Base-by-base conservation (phyloP, 1,140 invertebrate species). In the Propsilocerus akamusi region DNA sequence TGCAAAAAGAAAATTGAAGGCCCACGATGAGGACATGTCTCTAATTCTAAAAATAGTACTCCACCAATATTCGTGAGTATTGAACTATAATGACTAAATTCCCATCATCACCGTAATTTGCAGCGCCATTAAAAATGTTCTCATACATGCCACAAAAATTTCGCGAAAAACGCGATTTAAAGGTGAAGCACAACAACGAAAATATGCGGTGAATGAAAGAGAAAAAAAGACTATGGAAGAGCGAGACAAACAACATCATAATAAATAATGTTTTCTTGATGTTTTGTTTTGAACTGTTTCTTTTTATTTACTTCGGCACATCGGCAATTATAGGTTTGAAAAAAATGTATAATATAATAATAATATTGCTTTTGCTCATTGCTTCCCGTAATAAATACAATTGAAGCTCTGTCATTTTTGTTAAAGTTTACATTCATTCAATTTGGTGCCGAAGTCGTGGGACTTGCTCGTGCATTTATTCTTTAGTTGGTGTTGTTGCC, bases 61-160 rank as follows among this genome's bases (percentile, higher is more conserved):
- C 5, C 5, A 41, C 34, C 17, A 41, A 14, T 41, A 41, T 30
- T 11, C 22, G 22, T 20, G 17, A 20, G 34, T 41, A 41, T 41
- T 41, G 34, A 41, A 41, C 34, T 41, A 41, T 41, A 41, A 41
- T 41, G 34, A 41, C 34, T 41, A 41, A 41, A 41, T 41, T 41
- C 34, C 34, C 34, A 41, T 41, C 34, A 41, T 41, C 34, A 41
- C 17, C 34, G 22, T 41, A 41, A 41, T 41, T 41, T 41, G 34
- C 34, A 41, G 22, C 34, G 34, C 34, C 34, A 41, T 41, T 41
- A 41, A 41, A 30, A 41, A 41, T 41, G 34, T 41, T 41, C 34
- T 41, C 34, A 41, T 41, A 41, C 34, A 41, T 41, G 34, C 34
- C 34, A 41, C 14, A 17, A n/a, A 30, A 30, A 30, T 30, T 30